Base-by-base conservation (phyloP, 2,113 vertebrate genomes). In the Etia nguti region DNA sequence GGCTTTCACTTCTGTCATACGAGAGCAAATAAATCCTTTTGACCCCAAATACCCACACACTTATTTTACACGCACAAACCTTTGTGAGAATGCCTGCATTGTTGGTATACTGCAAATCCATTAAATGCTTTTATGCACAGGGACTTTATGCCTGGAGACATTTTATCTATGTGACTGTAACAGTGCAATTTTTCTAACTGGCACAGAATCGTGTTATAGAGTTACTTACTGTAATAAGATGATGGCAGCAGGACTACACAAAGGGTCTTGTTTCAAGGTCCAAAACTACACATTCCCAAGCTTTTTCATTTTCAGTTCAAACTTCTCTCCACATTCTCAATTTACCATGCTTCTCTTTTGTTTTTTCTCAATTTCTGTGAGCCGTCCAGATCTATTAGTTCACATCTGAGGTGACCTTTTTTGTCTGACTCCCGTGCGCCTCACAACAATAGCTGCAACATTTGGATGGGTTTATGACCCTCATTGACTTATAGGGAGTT, bases 401-500 rank as follows among this genome's bases (percentile, higher is more conserved):
- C 83, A 86, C 92, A 86, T 90, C 83, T 82, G 75, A 87, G 26
- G 52, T 91, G 93, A 91, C 93, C 92, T 95, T 92, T 86, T 81
- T 86, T 87, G 80, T 91, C 48, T 38, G 46, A 86, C 81, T 92
- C 83, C 73, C 15, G 10, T 43, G 77, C 55, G 7, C 80, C 54
- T 75, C 87, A 54, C 91, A 88, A 94, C 93, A 93, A 93, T 86
- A 80, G 92, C 56, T 26, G 46, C 82, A 89, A 92, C 92, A 83
- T 89, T 90, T 26, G 46, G 86, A 92, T 93, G 86, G 87, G 93
- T 94, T 94, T 94, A 92, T 90, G 85, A 84, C 86, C 12, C 83
- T 38, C 89, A 52, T 6, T 92, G 91, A 86, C 87, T 86, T 89
- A 77, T 50, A 86, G 24, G 4, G 55, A 24, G 90, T 94, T 80